Evolutionary conservation across 2,888 invertebrate species (phyloP).

Genomic region (Helicoverpa assulta): DNA sequence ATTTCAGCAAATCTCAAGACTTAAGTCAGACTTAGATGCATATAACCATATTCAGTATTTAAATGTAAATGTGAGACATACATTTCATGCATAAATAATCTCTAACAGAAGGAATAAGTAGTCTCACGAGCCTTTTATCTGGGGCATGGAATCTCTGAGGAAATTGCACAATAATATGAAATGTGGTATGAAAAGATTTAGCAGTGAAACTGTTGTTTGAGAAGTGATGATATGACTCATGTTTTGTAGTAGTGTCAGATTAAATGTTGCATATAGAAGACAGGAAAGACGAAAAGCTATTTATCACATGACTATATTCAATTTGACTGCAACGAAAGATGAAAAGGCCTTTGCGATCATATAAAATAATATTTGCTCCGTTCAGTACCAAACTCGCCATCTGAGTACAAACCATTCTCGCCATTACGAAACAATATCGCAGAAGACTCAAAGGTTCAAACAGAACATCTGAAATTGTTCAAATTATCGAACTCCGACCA

Average conservation of each 20-base stretch:
- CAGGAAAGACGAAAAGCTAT: too few species aligned
- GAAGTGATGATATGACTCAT: background rate
- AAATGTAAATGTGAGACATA: conserved; percentile 38
- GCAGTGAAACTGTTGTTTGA: background rate
- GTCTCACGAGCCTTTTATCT: conserved; percentile 30
- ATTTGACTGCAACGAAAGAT: too few species aligned
- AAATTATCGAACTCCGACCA: conserved; percentile 33
- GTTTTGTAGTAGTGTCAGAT: too few species aligned
- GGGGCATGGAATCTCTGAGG: background rate
- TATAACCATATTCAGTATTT: conserved; percentile 18
- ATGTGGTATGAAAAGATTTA: background rate
- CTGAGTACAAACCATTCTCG: background rate
- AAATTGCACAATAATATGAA: conserved; percentile 6
- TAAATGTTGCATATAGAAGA: too few species aligned
- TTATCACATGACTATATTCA: too few species aligned
- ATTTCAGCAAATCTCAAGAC: conserved; percentile 19
- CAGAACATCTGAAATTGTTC: conserved; percentile 19
- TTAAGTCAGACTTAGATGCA: conserved; percentile 16
- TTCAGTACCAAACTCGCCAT: background rate
- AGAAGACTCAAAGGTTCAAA: conserved; percentile 4
- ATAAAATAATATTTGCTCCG: background rate
- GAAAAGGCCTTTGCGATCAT: background rate
- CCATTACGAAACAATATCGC: background rate
- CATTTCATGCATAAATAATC: conserved; percentile 45
- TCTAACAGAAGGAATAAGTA: conserved; percentile 25